Conservation (phyloP, 2,113 vertebrate species). For the Apus apus region DNA sequence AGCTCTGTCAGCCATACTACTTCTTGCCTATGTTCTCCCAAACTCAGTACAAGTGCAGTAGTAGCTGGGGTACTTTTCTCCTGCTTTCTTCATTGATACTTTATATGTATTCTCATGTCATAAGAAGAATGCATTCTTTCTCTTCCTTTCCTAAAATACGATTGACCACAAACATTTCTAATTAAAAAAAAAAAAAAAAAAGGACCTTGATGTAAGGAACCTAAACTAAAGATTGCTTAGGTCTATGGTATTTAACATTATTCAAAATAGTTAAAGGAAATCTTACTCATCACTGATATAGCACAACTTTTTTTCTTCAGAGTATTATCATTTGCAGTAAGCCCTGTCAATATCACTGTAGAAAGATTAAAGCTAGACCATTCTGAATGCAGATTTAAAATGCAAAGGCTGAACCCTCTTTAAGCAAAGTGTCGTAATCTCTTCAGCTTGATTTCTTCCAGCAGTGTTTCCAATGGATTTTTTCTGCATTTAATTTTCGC, state of each 20-base stretch:
- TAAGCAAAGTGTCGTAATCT: not conserved
- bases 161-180: not conserved
- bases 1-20: not conserved
- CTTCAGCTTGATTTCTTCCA: not conserved
- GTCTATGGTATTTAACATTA: not conserved
- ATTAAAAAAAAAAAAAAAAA: not conserved
- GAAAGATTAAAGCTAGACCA: not conserved
- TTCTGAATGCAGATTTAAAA: not conserved
- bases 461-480: not conserved
- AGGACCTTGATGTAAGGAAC: not conserved
- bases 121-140: not conserved
- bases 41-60: not conserved
- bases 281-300: fast-evolving
- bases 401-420: not conserved
- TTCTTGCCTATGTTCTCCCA: not conserved
- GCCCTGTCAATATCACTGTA: not conserved
- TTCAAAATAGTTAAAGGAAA: not conserved
- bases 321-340: not conserved
- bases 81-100: no score
- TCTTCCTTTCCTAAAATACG: not conserved
- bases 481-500: not conserved
- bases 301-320: not conserved
- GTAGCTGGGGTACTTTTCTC: not conserved
- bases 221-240: not conserved
- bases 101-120: not conserved